These are phyloP conservation scores for Clepsis dumicolana DNA, from an alignment of 2,888 invertebrate genomes.

Conservation along the genomic window DNA sequence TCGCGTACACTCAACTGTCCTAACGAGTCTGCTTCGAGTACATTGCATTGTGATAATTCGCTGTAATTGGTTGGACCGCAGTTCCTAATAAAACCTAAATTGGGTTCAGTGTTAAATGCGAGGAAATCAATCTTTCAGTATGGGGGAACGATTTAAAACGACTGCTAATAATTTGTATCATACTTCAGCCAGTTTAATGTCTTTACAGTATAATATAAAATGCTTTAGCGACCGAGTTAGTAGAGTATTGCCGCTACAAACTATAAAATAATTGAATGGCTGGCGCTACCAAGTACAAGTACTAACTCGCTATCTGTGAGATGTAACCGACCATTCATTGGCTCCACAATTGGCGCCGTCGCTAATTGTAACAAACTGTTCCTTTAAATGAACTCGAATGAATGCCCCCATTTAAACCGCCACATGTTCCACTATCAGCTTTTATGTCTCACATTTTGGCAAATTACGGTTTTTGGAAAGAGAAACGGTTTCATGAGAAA, in stretches of 20 bases:
- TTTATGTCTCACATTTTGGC: constrained; percentile 18
- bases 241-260: constrained; percentile 1
- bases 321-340: constrained; percentile 52
- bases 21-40: constrained; percentile 61
- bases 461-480: constrained; percentile 15
- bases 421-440: constrained; percentile 22
- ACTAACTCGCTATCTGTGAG: constrained; percentile 27
- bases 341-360: constrained; percentile 65
- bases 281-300: constrained; percentile 5
- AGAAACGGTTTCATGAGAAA: constrained; percentile 14
- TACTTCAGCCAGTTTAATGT: not conserved
- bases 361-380: constrained; percentile 74
- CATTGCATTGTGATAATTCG: constrained; percentile 58
- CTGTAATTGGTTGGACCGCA: constrained; percentile 50
- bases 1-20: constrained; percentile 59
- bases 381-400: constrained; percentile 61
- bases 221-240: constrained; percentile 12
- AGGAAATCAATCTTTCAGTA: not conserved
- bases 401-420: constrained; percentile 63
- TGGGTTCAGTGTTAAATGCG: constrained; percentile 9
- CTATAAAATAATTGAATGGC: constrained; percentile 29
- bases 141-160: not conserved
- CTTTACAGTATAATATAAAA: not conserved
- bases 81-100: constrained; percentile 28
- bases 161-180: not conserved